phyloP scores from a whole-genome alignment of 2,888 invertebrate genomes.

The Cerceris rybyensis region DNA sequence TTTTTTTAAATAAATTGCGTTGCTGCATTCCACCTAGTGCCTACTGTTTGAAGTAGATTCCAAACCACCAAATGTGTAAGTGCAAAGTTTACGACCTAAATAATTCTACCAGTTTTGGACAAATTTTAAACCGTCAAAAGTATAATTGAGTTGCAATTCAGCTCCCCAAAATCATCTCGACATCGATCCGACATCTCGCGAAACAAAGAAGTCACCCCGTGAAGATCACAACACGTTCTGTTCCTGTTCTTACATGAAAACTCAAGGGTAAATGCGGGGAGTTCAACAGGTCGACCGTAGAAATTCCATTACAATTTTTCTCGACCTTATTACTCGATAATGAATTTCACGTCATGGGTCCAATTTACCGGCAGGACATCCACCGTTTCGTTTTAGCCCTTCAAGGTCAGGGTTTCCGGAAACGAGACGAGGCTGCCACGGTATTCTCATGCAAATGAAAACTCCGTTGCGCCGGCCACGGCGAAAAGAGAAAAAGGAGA shows the following conservation, averaged over 20 bases:
- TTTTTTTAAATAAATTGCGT: too few species aligned
- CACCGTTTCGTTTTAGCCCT: conserved; percentile 29
- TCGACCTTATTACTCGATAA: conserved; percentile 42
- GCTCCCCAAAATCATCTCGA: too few species aligned
- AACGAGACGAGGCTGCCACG: conserved; percentile 55
- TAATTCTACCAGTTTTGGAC: too few species aligned
- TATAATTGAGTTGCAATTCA: too few species aligned
- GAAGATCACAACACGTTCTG: neutral
- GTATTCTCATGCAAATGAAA: conserved; percentile 68
- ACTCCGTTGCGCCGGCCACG: conserved; percentile 40
- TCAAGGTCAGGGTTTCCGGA: conserved; percentile 62
- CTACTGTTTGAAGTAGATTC: too few species aligned
- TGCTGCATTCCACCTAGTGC: too few species aligned
- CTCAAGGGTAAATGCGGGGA: neutral
- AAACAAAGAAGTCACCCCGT: neutral
- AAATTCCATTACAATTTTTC: conserved; percentile 11
- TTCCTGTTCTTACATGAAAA: neutral
- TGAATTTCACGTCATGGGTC: conserved; percentile 43
- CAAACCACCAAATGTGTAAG: too few species aligned
- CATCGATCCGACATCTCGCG: too few species aligned
- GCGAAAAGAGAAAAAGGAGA: conserved; percentile 34
- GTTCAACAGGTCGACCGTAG: conserved; percentile 52
- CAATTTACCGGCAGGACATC: conserved; percentile 38
- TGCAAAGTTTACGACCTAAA: too few species aligned
- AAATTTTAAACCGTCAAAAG: too few species aligned